Percentiles rank a stretch among this genome's conserved stretches.
Evolutionary conservation across 2,113 vertebrate species (phyloP).

Genomic region (Pterocles orientalis): DNA sequence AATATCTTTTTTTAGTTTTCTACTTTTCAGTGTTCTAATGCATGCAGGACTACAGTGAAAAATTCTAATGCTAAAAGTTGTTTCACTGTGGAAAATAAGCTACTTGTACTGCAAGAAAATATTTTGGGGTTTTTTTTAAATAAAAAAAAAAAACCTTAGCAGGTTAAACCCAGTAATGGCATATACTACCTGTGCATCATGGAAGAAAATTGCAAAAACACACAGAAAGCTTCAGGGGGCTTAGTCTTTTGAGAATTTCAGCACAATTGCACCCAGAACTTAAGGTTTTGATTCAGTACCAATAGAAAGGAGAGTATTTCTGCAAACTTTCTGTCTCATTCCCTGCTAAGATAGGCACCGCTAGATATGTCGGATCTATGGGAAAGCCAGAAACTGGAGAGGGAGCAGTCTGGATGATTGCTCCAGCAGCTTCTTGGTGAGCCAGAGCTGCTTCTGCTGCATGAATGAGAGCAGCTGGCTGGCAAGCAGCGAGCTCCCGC

Average conservation of each 20-base stretch:
- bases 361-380: neutral
- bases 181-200: too few relatives aligned
- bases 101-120: neutral
- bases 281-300: neutral
- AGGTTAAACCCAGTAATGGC: neutral
- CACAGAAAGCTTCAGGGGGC: neutral
- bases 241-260: neutral
- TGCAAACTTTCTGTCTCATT: neutral
- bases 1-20: neutral
- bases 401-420: neutral
- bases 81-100: neutral
- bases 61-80: neutral
- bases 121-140: neutral
- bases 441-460: neutral
- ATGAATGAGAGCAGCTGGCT: neutral
- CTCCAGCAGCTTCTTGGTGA: neutral
- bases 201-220: neutral
- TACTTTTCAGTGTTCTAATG: neutral
- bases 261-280: neutral
- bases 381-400: neutral
- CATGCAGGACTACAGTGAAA: neutral
- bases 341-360: fast-evolving
- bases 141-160: neutral
- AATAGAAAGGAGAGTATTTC: neutral
- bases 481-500: neutral